These are phyloP conservation scores for Lasioglossum marginatum DNA, from an alignment of 2,888 invertebrate genomes.

Conservation along the genomic window DNA sequence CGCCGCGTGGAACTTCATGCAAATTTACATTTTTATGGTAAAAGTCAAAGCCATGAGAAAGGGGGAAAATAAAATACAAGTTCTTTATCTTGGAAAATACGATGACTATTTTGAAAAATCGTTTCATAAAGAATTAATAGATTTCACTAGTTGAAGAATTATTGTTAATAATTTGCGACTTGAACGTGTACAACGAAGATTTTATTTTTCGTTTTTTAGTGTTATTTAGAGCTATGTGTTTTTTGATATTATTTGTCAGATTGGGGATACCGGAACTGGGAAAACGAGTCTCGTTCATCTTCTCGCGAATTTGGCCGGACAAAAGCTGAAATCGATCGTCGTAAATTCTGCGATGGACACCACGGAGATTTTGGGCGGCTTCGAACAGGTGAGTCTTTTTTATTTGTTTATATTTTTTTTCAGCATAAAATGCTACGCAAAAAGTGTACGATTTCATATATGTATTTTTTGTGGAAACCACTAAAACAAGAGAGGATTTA, in stretches of 20 bases:
- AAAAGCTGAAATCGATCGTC: constrained; percentile 90
- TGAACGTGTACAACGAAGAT: background rate
- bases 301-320: constrained; percentile 91
- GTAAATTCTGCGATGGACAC: constrained; percentile 98
- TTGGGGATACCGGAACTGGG: constrained; percentile 91
- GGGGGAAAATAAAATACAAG: background rate
- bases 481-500: background rate
- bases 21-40: constrained; percentile 10
- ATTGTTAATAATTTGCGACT: background rate
- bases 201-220: background rate
- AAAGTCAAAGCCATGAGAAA: background rate
- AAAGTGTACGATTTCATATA: background rate
- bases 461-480: background rate
- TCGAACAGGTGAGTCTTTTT: constrained; percentile 93
- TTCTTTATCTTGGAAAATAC: background rate
- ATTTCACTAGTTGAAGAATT: background rate
- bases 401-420: background rate
- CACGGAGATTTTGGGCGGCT: constrained; percentile 97
- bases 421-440: background rate
- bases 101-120: background rate
- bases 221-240: background rate
- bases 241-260: constrained; percentile 82
- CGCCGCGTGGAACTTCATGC: background rate
- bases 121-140: background rate
- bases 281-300: constrained; percentile 92